Percentiles rank a stretch among this genome's conserved stretches.
These are phyloP conservation scores for Pipra filicauda DNA, from an alignment of 2,113 vertebrate species.

Conservation along the genomic window DNA sequence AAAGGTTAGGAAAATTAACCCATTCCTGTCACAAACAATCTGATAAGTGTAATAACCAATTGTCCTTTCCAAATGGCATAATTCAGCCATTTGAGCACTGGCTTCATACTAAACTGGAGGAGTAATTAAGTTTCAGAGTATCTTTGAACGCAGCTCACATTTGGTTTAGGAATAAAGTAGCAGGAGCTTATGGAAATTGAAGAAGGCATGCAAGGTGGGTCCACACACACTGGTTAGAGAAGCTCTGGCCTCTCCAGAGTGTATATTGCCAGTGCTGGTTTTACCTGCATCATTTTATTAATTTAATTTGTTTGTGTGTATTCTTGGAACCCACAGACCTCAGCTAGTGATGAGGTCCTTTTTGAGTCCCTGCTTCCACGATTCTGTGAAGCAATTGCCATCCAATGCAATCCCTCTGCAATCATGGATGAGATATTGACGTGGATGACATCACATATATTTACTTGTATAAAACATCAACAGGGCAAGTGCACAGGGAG, in stretches of 20 bases:
- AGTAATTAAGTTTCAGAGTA: conserved; percentile 58
- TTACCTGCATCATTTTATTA: neutral
- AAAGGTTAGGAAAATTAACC: conserved; percentile 73
- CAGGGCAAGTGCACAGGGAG: neutral
- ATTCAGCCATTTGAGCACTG: neutral
- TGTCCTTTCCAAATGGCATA: conserved; percentile 41
- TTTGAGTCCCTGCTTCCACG: neutral
- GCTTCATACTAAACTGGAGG: neutral
- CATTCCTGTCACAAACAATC: conserved; percentile 67
- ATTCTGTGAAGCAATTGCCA: neutral
- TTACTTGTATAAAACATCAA: neutral
- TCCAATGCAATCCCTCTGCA: neutral
- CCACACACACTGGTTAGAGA: neutral
- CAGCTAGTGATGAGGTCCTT: neutral
- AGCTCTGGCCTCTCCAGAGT: neutral
- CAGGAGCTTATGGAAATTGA: neutral
- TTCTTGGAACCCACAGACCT: neutral
- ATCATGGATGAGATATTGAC: neutral
- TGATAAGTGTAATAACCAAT: conserved; percentile 36
- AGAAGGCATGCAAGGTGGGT: neutral
- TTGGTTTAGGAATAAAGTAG: neutral
- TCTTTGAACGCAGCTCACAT: conserved; percentile 5
- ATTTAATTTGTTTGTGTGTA: neutral
- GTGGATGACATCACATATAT: neutral
- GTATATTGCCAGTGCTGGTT: neutral